phyloP scores from a whole-genome alignment of 2,797 vertebrate genomes.

The Melanotaenia parkinsoni region DNA sequence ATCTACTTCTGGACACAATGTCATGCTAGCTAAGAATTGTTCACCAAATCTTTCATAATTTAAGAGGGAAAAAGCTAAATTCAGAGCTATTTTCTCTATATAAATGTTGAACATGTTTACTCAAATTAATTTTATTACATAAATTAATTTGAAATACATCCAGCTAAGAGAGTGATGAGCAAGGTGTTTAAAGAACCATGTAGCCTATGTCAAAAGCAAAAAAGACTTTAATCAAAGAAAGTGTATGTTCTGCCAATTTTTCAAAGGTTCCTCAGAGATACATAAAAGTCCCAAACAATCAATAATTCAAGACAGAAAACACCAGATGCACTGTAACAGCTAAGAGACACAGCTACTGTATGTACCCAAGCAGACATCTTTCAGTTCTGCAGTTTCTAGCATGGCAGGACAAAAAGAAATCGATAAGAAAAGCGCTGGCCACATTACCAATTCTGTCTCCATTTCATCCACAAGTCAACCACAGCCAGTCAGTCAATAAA shows the following conservation, averaged over 20 bases:
- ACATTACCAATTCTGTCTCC: constrained; percentile 68
- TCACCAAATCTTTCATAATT: no score
- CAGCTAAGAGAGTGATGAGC: neutral
- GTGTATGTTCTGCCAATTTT: constrained; percentile 30
- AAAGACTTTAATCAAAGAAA: constrained; percentile 28
- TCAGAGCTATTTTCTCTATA: no score
- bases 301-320: constrained; percentile 62
- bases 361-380: constrained; percentile 38
- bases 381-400: constrained; percentile 45
- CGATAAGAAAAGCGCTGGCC: constrained; percentile 63
- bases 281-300: constrained; percentile 55
- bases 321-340: constrained; percentile 36
- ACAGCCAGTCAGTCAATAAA: constrained; percentile 70
- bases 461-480: constrained; percentile 75
- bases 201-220: constrained; percentile 1
- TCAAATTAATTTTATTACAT: no score
- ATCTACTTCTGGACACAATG: no score
- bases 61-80: no score
- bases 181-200: neutral
- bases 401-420: constrained; percentile 60
- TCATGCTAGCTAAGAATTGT: no score
- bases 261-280: constrained; percentile 41
- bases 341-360: constrained; percentile 26
- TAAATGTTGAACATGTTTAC: no score
- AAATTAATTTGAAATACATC: no score